Evolutionary conservation across 1,140 invertebrate species (phyloP).

Genomic region (Wiebesia pumilae): DNA sequence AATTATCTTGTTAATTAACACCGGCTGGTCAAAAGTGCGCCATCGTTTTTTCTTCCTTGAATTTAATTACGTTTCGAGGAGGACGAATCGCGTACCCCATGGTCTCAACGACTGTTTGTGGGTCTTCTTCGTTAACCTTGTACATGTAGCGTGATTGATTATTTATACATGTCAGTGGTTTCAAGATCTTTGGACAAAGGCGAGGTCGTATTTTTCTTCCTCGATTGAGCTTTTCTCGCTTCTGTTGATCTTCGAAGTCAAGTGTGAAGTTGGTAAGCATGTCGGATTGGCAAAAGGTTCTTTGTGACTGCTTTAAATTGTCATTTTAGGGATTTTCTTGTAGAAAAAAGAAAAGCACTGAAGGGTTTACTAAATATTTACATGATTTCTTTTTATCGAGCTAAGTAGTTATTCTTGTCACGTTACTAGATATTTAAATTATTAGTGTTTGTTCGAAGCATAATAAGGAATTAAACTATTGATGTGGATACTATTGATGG

Average conservation of each 20-base stretch:
- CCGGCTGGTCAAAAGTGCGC: constrained; percentile 55
- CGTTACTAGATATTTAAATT: not conserved
- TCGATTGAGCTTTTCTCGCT: not conserved
- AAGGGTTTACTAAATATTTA: too few relatives aligned
- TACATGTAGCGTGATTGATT: not conserved
- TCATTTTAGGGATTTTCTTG: not conserved
- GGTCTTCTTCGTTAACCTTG: not conserved
- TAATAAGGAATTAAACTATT: not conserved
- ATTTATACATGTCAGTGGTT: not conserved
- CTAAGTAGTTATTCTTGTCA: not conserved
- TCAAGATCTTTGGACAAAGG: not conserved
- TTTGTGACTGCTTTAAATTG: not conserved
- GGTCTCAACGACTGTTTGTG: not conserved
- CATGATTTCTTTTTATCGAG: not conserved
- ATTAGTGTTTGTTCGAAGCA: not conserved
- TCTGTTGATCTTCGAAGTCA: not conserved
- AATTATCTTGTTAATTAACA: constrained; percentile 58
- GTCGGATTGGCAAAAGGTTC: not conserved
- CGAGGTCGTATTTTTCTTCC: not conserved
- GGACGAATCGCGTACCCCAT: too few relatives aligned
- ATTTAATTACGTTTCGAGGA: not conserved
- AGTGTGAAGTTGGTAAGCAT: not conserved
- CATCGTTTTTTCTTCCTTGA: not conserved
- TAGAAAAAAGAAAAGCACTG: not conserved
- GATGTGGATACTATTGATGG: too few relatives aligned